Percentiles rank a stretch among this genome's conserved stretches.
phyloP scores from a whole-genome alignment of 2,113 vertebrate species.

The Emydura subglobosa region DNA sequence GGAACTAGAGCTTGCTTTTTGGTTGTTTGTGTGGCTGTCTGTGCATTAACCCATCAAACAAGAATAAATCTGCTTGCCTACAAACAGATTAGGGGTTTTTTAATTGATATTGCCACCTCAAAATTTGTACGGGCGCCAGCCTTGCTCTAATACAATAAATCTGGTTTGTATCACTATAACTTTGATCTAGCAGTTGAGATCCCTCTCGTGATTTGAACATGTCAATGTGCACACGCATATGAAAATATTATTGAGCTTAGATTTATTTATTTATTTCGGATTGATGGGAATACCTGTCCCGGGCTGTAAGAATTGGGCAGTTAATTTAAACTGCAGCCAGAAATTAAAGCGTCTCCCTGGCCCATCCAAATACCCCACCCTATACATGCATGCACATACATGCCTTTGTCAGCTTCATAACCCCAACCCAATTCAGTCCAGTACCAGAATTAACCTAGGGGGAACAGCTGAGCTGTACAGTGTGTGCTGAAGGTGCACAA shows the following conservation, averaged over 20 bases:
- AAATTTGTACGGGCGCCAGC: slow-evolving; percentile 12
- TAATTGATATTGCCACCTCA: slow-evolving; percentile 48
- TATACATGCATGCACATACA: not conserved
- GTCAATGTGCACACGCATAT: not conserved
- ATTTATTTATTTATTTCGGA: slow-evolving; percentile 21
- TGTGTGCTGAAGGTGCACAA: not conserved
- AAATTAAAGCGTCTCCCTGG: slow-evolving; percentile 4
- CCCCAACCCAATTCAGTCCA: not conserved
- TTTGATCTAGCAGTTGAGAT: slow-evolving; percentile 29
- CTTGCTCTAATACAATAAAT: slow-evolving; percentile 27
- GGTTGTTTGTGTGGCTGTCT: not conserved
- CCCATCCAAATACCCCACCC: not conserved
- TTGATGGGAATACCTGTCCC: slow-evolving; percentile 12
- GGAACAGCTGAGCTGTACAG: not conserved
- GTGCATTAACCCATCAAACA: slow-evolving; percentile 20
- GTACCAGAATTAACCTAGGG: not conserved
- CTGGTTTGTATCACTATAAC: slow-evolving; percentile 20
- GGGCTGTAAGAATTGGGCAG: not conserved
- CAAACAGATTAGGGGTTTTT: slow-evolving; percentile 13
- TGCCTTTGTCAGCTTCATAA: not conserved
- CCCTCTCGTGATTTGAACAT: not conserved
- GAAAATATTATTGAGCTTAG: slow-evolving; percentile 1
- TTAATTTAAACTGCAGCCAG: slow-evolving; percentile 31
- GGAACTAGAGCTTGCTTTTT: not conserved
- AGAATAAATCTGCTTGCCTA: slow-evolving; percentile 33